Conservation (phyloP, 2,888 invertebrate genomes). For the Tinea pellionella region DNA sequence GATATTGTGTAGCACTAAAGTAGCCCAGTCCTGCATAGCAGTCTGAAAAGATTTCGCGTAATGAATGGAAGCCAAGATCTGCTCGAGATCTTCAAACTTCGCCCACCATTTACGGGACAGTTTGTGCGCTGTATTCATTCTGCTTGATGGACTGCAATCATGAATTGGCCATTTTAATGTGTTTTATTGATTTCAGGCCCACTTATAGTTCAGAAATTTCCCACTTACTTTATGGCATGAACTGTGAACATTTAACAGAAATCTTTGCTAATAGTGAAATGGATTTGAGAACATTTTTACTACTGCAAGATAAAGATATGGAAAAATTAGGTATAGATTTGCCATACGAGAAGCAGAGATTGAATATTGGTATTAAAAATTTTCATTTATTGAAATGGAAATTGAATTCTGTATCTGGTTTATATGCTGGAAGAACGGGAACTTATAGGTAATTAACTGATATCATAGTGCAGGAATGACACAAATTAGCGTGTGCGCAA, state of each 20-base stretch:
- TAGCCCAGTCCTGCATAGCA: no score
- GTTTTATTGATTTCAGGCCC: conserved; percentile 42
- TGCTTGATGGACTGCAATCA: no score
- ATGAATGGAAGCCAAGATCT: no score
- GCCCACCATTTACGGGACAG: no score
- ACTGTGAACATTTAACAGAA: conserved; percentile 59
- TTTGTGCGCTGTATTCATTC: no score
- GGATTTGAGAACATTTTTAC: conserved; percentile 66
- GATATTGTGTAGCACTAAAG: no score
- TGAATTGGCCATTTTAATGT: no score
- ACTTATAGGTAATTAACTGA: conserved; percentile 45
- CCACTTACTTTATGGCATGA: conserved; percentile 70
- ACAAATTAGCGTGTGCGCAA: no score
- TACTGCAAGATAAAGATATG: conserved; percentile 69
- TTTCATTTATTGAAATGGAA: conserved; percentile 72
- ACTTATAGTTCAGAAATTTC: conserved; percentile 63
- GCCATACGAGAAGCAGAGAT: conserved; percentile 69
- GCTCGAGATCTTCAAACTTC: no score
- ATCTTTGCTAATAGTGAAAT: conserved; percentile 58
- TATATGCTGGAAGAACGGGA: conserved; percentile 45
- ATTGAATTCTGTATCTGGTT: conserved; percentile 47
- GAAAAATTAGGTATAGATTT: conserved; percentile 66
- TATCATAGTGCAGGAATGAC: no score
- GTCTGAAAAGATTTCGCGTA: no score
- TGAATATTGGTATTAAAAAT: conserved; percentile 61